Conservation (phyloP, 2,888 invertebrate species). For the Sisyra terminalis region DNA sequence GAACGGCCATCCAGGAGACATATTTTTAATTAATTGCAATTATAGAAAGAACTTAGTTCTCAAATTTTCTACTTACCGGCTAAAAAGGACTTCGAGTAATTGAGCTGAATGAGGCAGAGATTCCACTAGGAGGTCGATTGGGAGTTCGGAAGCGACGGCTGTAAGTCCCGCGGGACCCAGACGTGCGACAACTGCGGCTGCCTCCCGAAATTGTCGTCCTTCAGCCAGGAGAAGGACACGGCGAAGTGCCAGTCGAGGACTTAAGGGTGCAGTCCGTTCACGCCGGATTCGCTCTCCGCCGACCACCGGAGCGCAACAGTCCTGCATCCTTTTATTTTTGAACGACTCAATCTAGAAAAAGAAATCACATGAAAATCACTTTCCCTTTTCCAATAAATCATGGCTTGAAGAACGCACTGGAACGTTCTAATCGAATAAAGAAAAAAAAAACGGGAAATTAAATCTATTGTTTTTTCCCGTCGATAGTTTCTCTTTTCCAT, state of each 20-base stretch:
- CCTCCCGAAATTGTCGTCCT: conserved; percentile 79
- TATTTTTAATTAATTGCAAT: background rate
- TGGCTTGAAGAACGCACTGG: no score
- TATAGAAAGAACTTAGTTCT: background rate
- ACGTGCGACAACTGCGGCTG: conserved; percentile 66
- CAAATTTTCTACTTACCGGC: conserved; percentile 30
- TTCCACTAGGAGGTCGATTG: conserved; percentile 75
- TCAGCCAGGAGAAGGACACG: conserved; percentile 69
- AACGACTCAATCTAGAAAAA: no score
- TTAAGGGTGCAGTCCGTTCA: conserved; percentile 41
- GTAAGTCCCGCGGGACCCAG: conserved; percentile 67
- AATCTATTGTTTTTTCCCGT: no score
- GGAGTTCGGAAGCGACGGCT: conserved; percentile 59
- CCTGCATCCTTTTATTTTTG: conserved; percentile 1
- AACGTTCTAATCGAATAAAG: no score
- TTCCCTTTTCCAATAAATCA: no score
- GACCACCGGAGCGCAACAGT: background rate
- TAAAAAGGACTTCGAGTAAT: conserved; percentile 67
- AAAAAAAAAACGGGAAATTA: no score
- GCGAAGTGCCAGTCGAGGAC: conserved; percentile 48
- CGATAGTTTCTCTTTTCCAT: no score
- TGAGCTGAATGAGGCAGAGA: conserved; percentile 77
- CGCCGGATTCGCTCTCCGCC: conserved; percentile 49
- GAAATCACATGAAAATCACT: no score
- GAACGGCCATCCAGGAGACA: no score